These are phyloP conservation scores for Radopholus similis DNA, from an alignment of 1,140 invertebrate species.

Conservation along the genomic window DNA sequence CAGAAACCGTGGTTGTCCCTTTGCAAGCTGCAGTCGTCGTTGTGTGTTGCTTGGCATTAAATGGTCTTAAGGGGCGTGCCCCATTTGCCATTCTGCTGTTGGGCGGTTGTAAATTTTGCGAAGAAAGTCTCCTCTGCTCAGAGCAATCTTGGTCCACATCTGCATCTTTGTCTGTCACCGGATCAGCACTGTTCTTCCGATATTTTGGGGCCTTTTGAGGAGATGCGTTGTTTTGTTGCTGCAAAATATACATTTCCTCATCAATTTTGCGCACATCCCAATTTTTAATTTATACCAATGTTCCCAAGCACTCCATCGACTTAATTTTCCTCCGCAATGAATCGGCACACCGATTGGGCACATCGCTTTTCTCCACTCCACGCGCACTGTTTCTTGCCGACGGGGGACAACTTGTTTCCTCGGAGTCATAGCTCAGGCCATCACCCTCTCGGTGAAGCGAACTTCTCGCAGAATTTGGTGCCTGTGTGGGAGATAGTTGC, in stretches of 20 bases:
- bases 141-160: not conserved
- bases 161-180: not conserved
- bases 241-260: not conserved
- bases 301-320: slow-evolving; percentile 16
- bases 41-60: not conserved
- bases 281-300: too few species aligned
- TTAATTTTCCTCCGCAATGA: slow-evolving; percentile 17
- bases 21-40: not conserved
- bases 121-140: not conserved
- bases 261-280: too few species aligned
- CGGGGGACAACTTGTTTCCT: slow-evolving; percentile 13
- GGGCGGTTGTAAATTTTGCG: slow-evolving; percentile 10
- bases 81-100: not conserved
- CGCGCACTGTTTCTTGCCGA: slow-evolving; percentile 11
- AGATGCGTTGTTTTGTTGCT: not conserved
- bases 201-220: not conserved
- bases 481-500: not conserved
- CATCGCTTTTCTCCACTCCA: not conserved
- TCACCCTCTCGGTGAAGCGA: not conserved
- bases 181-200: slow-evolving; percentile 14
- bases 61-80: not conserved
- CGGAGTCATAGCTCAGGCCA: not conserved
- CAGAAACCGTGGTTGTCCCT: not conserved
- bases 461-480: too few species aligned
- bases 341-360: not conserved